Evolutionary conservation across 2,797 vertebrate genomes (phyloP), one percentile per base, ranked within the genome.

Genomic region (Arremon aurantiirostris): DNA sequence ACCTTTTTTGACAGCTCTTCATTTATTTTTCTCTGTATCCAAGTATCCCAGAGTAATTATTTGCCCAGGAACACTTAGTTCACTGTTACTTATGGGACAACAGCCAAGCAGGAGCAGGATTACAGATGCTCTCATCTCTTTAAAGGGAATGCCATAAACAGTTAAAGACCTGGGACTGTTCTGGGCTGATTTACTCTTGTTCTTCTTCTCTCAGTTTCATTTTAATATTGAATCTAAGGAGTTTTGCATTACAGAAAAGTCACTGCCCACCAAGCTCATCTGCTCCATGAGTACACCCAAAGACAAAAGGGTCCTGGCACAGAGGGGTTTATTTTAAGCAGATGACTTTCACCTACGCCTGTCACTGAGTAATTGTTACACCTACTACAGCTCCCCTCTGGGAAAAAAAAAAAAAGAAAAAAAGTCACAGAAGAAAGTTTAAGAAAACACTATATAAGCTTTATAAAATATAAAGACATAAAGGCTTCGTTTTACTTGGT

Each of bases 291-390:
- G 44, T 28, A 23, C 20, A 70, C 46, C 60, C 21, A 35, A 52
- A 73, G 68, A 70, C 77, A 84, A 87, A 83, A 70, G 15, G 59
- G 77, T 66, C 71, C 55, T 24, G 44, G 68, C 22, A 5, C 34
- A 64, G 47, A 83, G 49, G 59, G 47, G 26, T 52, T 72, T 92
- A 76, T 96, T 95, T 94, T 82, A 91, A 84, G 79, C 64, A 77
- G 37, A 34, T 60, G 53, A 49, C 23, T 56, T 81, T 95, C 86
- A 82, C 89, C 82, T 77, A 77, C 23, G 12, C 77, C 52, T 90
- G 68, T 89, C 88, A 89, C 59, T 77, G 84, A 76, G 66, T 85
- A 94, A 94, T 86, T 6, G 3, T 66, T 63, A 90, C 90, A 85
- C 86, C 90, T 77, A 79, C 77, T 69, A 32, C 81, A 94, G 73